Conservation (phyloP, 2,888 invertebrate species). For the Plebejus melissa region DNA sequence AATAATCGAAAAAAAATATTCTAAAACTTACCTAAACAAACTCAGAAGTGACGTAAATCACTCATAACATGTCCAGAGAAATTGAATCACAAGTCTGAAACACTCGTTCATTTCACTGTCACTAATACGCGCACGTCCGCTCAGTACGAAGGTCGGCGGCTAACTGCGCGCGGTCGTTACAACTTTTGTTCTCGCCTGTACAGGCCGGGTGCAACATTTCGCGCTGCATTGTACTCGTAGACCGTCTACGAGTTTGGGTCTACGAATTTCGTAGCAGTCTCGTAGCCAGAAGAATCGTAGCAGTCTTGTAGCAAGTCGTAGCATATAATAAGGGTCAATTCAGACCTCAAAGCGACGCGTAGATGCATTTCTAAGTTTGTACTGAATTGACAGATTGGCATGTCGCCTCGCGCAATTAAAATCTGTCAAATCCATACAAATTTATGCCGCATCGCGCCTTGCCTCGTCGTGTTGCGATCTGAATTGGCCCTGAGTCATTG, state of each 20-base stretch:
- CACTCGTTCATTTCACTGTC: conserved; percentile 37
- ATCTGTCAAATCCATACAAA: too few relatives aligned
- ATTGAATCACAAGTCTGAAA: conserved; percentile 30
- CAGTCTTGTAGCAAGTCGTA: neutral
- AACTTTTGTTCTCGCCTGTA: conserved; percentile 31
- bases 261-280: neutral
- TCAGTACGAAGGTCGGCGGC: conserved; percentile 32
- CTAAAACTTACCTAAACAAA: conserved; percentile 31
- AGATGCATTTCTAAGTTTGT: too few relatives aligned
- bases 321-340: neutral
- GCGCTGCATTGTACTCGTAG: conserved; percentile 15
- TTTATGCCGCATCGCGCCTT: too few relatives aligned
- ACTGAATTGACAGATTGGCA: too few relatives aligned
- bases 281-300: neutral
- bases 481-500: too few relatives aligned
- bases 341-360: too few relatives aligned
- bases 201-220: conserved; percentile 30
- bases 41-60: conserved; percentile 29
- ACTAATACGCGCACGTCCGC: conserved; percentile 32
- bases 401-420: too few relatives aligned
- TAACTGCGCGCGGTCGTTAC: conserved; percentile 34
- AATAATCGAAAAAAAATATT: neutral
- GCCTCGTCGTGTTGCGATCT: too few relatives aligned
- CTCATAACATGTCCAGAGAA: conserved; percentile 30
- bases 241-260: neutral